A percentile compares a stretch with the other conserved stretches of the same genome.
Conservation (phyloP, 2,797 vertebrate species). For the Leuciscus waleckii region DNA sequence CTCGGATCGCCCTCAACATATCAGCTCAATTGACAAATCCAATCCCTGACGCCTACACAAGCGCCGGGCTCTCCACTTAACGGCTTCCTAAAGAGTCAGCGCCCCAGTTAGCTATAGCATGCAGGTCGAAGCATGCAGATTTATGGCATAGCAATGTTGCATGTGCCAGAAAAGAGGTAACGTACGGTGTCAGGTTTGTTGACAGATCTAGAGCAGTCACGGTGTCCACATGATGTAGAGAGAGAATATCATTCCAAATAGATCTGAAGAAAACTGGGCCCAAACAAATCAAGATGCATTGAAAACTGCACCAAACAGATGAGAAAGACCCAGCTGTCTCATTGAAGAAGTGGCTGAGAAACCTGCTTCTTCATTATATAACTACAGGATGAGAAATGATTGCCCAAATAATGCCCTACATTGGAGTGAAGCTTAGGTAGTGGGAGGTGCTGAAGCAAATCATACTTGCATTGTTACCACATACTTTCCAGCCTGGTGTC, state of each 20-base stretch:
- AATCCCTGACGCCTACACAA: constrained; percentile 60
- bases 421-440: constrained; percentile 14
- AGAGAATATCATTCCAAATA: constrained; percentile 20
- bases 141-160: constrained; percentile 34
- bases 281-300: background rate
- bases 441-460: constrained; percentile 34
- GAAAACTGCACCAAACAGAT: background rate
- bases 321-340: background rate
- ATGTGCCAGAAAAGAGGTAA: constrained; percentile 16
- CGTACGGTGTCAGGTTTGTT: constrained; percentile 14
- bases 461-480: constrained; percentile 56
- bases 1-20: constrained; percentile 57
- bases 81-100: constrained; percentile 57
- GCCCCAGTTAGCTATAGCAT: constrained; percentile 39
- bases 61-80: constrained; percentile 50
- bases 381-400: background rate
- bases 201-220: background rate
- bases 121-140: constrained; percentile 25
- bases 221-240: background rate
- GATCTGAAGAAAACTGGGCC: background rate
- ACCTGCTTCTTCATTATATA: background rate
- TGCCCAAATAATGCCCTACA: background rate
- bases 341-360: background rate
- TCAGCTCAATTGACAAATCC: constrained; percentile 47
- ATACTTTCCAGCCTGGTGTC: constrained; percentile 66